A percentile compares a stretch with the other conserved stretches of the same genome.
Evolutionary conservation across 1,140 invertebrate species (phyloP).

Genomic region (Oryzaephilus surinamensis): DNA sequence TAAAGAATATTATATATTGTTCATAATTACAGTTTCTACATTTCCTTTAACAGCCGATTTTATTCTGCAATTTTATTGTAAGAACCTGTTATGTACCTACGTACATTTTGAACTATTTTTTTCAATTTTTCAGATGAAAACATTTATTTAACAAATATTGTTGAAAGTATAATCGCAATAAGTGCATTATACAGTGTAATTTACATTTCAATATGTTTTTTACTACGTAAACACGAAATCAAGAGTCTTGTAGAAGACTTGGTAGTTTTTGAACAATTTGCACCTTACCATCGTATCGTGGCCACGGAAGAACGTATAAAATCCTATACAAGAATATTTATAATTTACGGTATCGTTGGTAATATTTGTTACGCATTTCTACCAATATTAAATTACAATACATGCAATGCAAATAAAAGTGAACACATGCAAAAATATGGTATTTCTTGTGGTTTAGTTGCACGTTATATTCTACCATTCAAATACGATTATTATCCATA

Average conservation of each 20-base stretch:
- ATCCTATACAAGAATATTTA: slow-evolving; percentile 9
- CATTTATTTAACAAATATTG: background rate
- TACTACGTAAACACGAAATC: slow-evolving; percentile 2
- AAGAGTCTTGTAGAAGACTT: slow-evolving; percentile 2
- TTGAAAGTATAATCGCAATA: slow-evolving; percentile 5
- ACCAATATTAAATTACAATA: slow-evolving; percentile 4
- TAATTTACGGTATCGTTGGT: slow-evolving; percentile 9
- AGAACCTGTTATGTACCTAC: background rate
- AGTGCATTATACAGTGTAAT: slow-evolving; percentile 1
- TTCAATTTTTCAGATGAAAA: slow-evolving; percentile 1
- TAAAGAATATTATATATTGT: slow-evolving; percentile 2
- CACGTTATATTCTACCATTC: slow-evolving; percentile 5
- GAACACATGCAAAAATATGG: slow-evolving; percentile 1
- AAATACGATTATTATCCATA: slow-evolving; percentile 7
- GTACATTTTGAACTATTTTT: background rate
- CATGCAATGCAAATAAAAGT: slow-evolving; percentile 1
- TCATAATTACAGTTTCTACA: slow-evolving; percentile 1
- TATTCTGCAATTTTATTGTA: background rate
- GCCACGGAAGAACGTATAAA: slow-evolving; percentile 5
- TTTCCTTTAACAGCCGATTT: slow-evolving; percentile 5
- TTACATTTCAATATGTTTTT: slow-evolving; percentile 5
- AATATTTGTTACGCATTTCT: slow-evolving; percentile 5
- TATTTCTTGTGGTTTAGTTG: slow-evolving; percentile 11
- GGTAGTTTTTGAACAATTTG: slow-evolving; percentile 1
- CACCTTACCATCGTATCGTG: background rate